These are phyloP conservation scores for Tetramorium alpestre DNA, from an alignment of 1,140 invertebrate species.

Conservation along the genomic window DNA sequence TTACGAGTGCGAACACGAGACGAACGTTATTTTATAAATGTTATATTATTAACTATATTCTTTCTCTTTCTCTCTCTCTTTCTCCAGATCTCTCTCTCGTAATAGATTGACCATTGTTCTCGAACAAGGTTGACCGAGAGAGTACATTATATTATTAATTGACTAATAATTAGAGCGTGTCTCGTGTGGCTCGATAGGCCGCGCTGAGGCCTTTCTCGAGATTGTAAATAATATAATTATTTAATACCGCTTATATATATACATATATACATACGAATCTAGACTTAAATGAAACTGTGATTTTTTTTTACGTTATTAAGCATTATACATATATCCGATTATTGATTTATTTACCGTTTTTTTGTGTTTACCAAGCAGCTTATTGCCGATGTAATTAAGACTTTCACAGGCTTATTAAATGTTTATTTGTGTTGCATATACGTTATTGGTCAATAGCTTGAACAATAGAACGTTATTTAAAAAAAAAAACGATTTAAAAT, in stretches of 20 bases:
- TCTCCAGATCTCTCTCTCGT: not conserved
- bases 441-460: not conserved
- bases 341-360: conserved; percentile 24
- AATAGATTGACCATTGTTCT: conserved; percentile 10
- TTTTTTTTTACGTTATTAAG: conserved; percentile 56
- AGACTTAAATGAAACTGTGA: conserved; percentile 58
- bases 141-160: conserved; percentile 42
- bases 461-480: not conserved
- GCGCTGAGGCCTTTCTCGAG: conserved; percentile 34
- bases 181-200: conserved; percentile 30
- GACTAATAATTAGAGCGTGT: conserved; percentile 43
- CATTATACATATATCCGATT: not conserved
- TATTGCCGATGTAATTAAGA: conserved; percentile 18
- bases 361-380: not conserved
- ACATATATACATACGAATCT: conserved; percentile 23
- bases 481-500: not conserved
- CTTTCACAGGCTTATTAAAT: conserved; percentile 12
- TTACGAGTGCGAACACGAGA: conserved; percentile 13
- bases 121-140: conserved; percentile 3
- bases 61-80: conserved; percentile 24
- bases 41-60: conserved; percentile 47
- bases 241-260: conserved; percentile 45
- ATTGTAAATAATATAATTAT: conserved; percentile 57
- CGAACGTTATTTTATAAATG: conserved; percentile 31
- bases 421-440: not conserved